Percentiles rank a stretch among this genome's conserved stretches.
phyloP scores from a whole-genome alignment of 2,888 invertebrate species.

The Germaria angustata region DNA sequence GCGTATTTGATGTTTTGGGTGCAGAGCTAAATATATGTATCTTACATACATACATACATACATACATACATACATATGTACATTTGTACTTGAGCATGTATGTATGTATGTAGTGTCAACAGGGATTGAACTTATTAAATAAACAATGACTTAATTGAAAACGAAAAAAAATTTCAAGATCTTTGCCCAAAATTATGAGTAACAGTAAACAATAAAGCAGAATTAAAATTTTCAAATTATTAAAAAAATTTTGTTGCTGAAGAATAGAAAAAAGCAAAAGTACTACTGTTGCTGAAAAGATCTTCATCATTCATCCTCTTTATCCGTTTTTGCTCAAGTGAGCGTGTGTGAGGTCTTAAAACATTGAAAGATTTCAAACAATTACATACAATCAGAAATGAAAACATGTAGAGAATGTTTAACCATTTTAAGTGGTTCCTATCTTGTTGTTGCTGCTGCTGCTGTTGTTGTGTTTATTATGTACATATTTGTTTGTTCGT shows the following conservation, averaged over 20 bases:
- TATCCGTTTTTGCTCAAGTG: not conserved
- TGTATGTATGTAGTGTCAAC: too few relatives aligned
- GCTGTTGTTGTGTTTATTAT: conserved; percentile 25
- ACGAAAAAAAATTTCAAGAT: not conserved
- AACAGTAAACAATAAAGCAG: not conserved
- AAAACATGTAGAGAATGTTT: conserved; percentile 65
- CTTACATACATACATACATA: too few relatives aligned
- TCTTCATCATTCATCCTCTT: not conserved
- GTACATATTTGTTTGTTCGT: conserved; percentile 25
- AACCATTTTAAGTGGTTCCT: conserved; percentile 64
- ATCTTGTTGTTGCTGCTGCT: conserved; percentile 25
- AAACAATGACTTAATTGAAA: conserved; percentile 55
- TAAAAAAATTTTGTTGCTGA: conserved; percentile 8
- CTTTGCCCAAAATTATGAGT: not conserved
- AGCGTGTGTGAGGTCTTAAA: conserved; percentile 56
- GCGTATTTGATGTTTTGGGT: not conserved
- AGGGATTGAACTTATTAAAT: not conserved
- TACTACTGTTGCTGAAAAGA: conserved; percentile 4
- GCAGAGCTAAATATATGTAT: not conserved
- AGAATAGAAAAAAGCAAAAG: conserved; percentile 4
- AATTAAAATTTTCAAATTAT: conserved; percentile 7
- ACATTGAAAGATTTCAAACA: conserved; percentile 49
- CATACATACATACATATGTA: too few relatives aligned
- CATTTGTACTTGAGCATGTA: too few relatives aligned
- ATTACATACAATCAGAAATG: conserved; percentile 63